Percentiles rank a stretch among this genome's conserved stretches.
These are phyloP conservation scores for Salticus scenicus DNA, from an alignment of 2,888 invertebrate genomes.

Conservation along the genomic window DNA sequence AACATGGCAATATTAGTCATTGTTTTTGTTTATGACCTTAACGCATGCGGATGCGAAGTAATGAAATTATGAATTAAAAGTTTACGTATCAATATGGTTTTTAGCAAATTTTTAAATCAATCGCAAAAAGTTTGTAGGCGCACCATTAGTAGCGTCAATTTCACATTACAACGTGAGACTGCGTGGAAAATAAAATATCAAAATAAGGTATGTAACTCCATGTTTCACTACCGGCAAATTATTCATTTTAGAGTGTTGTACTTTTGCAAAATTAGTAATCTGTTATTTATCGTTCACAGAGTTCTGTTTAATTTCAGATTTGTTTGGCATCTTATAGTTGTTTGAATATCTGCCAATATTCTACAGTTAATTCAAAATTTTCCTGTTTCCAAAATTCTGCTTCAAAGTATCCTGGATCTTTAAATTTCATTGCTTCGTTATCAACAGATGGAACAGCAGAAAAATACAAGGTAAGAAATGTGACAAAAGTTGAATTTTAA, in stretches of 20 bases:
- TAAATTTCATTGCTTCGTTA: not conserved
- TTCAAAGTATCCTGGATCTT: not conserved
- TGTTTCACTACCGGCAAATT: too few relatives aligned
- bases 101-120: not conserved
- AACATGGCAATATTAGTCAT: too few relatives aligned
- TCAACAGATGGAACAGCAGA: not conserved
- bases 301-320: not conserved
- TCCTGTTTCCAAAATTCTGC: not conserved
- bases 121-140: not conserved
- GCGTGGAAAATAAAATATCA: too few relatives aligned
- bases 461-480: not conserved
- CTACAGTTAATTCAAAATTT: not conserved
- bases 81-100: not conserved
- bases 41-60: not conserved
- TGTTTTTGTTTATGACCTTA: not conserved
- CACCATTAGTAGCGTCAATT: not conserved
- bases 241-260: too few relatives aligned
- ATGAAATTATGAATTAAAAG: too few relatives aligned
- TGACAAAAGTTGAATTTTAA: too few relatives aligned
- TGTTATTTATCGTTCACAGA: too few relatives aligned
- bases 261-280: too few relatives aligned
- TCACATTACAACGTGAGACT: not conserved
- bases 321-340: not conserved
- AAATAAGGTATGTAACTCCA: too few relatives aligned
- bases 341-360: not conserved